These are phyloP conservation scores for Thinocorus orbignyianus DNA, from an alignment of 2,113 vertebrate genomes.

Conservation along the genomic window DNA sequence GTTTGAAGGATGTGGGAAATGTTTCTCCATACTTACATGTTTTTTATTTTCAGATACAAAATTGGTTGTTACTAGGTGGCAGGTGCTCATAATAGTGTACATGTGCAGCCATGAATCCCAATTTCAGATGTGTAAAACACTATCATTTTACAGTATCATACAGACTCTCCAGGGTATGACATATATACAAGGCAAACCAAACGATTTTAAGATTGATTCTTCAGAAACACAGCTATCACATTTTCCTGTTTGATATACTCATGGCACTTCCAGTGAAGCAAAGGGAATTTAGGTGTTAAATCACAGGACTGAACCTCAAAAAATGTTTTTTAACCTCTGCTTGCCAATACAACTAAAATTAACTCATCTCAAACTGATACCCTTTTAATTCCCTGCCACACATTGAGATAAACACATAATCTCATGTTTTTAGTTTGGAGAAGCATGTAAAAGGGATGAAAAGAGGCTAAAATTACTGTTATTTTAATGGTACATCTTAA, in stretches of 20 bases:
- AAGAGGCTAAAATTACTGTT: not conserved
- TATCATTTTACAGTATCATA: not conserved
- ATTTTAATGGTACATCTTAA: not conserved
- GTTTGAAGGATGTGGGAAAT: not conserved
- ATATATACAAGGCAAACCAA: not conserved
- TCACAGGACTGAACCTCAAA: not conserved
- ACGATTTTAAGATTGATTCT: not conserved
- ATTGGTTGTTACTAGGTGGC: not conserved
- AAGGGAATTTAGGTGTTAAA: not conserved
- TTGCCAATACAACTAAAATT: not conserved
- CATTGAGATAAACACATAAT: not conserved
- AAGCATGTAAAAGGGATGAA: not conserved
- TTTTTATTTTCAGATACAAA: not conserved
- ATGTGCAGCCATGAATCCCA: not conserved
- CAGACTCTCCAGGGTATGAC: not conserved
- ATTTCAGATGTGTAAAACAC: not conserved
- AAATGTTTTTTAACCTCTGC: not conserved
- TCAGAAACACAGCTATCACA: not conserved
- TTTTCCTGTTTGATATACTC: not conserved
- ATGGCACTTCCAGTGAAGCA: not conserved
- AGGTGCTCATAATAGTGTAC: not conserved
- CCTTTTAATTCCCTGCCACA: not conserved
- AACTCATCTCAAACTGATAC: not conserved
- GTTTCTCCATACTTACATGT: not conserved
- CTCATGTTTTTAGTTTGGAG: not conserved